Base-by-base conservation (phyloP, 2,888 invertebrate genomes). In the Drosophila eohydei region DNA sequence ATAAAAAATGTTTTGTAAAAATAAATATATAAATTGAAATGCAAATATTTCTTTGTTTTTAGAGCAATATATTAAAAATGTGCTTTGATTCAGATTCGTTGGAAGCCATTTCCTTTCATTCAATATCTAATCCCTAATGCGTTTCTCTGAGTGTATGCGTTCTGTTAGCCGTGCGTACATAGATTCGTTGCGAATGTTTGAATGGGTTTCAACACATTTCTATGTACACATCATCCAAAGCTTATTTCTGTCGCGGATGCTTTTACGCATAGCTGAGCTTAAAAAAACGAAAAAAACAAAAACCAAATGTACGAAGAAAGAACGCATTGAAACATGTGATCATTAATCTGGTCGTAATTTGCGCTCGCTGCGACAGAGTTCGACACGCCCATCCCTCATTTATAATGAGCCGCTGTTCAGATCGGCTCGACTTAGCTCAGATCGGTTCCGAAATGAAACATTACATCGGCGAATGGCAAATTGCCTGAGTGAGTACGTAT, bases 281-380 rank as follows among this genome's bases (percentile, higher is more conserved):
- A 58, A 72, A 61, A 61, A 60, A 76, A 60, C 32, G 32, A 48
- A 38, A 38, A 64, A 51, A 43, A 40, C 52, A 34, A 4, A 21
- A 32, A 48, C 36, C 21, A 59, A 44, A 59, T 52, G 46, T 51
- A 59, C 38, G 65, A 71, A 80, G 75, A 79, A 81, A 62, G 67
- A 78, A 67, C 79, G 64, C 78, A 81, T 81, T 77, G 78, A 83
- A 83, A 83, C 73, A 83, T 84, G 84, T 79, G 79, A 81, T 81
- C 74, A 83, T 78, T 80, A 82, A 80, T 80, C 79, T 80, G 82
- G 60, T 80, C 75, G 79, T 82, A 81, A 81, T 80, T 80, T 80
- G 80, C 79, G 80, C 76, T 66, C 46, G 57, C 81, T 78, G 83
- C 73, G 80, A 74, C 73, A 83, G 81, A 78, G 69, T 72, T 74